Conservation (phyloP, 2,113 vertebrate genomes). For the Numenius arquata region DNA sequence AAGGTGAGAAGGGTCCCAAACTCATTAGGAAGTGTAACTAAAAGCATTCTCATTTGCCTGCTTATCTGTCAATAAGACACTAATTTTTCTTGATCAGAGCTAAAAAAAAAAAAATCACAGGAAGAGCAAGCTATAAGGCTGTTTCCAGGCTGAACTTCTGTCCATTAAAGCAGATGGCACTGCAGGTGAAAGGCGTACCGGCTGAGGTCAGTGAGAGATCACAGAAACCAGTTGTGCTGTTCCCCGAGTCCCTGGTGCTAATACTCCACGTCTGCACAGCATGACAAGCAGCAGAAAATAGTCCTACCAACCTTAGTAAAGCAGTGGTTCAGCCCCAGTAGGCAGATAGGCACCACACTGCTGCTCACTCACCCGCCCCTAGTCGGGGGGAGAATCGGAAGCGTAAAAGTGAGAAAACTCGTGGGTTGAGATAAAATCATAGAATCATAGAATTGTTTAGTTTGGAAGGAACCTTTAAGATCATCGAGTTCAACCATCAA, state of each 20-base stretch:
- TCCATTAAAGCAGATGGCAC: neutral
- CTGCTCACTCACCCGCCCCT: fast-evolving
- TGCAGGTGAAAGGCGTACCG: neutral
- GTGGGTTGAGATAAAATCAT: neutral
- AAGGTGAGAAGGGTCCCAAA: neutral
- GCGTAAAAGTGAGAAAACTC: neutral
- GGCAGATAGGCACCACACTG: neutral
- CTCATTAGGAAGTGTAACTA: neutral
- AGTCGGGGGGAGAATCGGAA: neutral
- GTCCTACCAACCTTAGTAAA: neutral
- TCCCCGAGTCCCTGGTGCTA: neutral
- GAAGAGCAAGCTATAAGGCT: neutral
- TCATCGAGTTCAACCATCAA: no score
- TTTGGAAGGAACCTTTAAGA: no score
- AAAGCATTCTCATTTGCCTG: neutral
- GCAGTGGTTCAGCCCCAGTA: neutral
- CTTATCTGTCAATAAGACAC: neutral
- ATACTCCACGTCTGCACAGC: neutral
- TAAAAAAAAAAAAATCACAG: fast-evolving
- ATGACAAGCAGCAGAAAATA: neutral
- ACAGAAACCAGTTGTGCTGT: neutral
- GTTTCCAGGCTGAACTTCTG: neutral
- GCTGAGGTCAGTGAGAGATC: neutral
- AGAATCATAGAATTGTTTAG: no score
- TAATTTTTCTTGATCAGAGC: neutral